Evolutionary conservation across 2,888 invertebrate species (phyloP).

Genomic region (Lochmaea crataegi): DNA sequence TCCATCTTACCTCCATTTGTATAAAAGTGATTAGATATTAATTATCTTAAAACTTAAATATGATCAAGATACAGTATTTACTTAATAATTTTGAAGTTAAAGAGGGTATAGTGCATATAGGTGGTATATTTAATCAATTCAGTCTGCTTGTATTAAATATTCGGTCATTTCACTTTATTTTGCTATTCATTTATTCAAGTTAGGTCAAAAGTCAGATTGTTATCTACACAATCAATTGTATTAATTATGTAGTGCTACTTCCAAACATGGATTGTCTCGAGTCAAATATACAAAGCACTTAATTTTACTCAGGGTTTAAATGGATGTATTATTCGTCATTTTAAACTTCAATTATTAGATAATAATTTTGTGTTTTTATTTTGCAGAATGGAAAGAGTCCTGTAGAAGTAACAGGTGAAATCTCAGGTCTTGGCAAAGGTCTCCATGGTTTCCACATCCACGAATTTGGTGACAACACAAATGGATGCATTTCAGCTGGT

Average conservation of each 20-base stretch:
- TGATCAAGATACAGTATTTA: too few species aligned
- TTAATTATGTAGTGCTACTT: not conserved
- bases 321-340: too few species aligned
- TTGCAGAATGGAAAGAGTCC: slow-evolving; percentile 67
- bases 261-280: too few species aligned
- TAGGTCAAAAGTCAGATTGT: not conserved
- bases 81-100: too few species aligned
- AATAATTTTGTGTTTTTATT: slow-evolving; percentile 17
- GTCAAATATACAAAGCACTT: too few species aligned
- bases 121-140: too few species aligned
- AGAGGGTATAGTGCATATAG: too few species aligned
- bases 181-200: not conserved
- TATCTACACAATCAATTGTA: not conserved
- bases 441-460: slow-evolving; percentile 94
- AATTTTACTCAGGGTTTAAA: too few species aligned
- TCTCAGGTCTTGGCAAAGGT: slow-evolving; percentile 82
- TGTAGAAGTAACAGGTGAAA: slow-evolving; percentile 84
- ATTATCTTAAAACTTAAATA: too few species aligned
- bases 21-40: too few species aligned
- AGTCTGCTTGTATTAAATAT: not conserved
- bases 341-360: not conserved
- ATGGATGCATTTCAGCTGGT: slow-evolving; percentile 95
- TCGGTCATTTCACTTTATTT: not conserved
- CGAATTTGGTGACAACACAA: slow-evolving; percentile 96
- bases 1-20: too few species aligned